Evolutionary conservation across 2,797 vertebrate species (phyloP).

Genomic region (Loriculus beryllinus): DNA sequence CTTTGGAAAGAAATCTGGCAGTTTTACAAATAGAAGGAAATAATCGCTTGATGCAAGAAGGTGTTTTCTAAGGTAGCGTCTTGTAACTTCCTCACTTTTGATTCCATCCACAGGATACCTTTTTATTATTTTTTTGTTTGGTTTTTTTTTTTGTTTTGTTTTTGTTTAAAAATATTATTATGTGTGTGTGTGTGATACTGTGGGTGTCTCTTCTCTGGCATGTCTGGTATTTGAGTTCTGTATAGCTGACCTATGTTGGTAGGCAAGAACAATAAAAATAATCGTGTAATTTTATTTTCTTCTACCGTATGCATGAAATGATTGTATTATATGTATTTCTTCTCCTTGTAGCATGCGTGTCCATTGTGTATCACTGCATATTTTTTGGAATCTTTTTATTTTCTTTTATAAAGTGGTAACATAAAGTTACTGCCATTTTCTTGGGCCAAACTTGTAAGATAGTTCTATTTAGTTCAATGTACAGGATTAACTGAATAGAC

Average conservation of each 20-base stretch:
- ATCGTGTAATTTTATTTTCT: neutral
- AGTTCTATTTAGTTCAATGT: neutral
- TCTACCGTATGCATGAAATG: neutral
- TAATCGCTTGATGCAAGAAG: neutral
- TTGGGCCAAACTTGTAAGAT: neutral
- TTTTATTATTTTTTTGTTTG: neutral
- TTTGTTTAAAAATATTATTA: neutral
- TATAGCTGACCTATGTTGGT: neutral
- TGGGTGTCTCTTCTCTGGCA: neutral
- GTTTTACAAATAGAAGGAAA: neutral
- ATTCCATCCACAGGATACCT: accelerated
- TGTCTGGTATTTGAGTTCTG: neutral
- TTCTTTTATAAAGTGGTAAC: neutral
- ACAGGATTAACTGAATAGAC: neutral
- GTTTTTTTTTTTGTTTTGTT: neutral
- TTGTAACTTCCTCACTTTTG: neutral
- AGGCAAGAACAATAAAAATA: neutral
- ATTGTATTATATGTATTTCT: neutral
- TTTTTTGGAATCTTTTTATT: neutral
- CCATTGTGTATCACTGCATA: neutral
- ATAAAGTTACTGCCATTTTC: neutral
- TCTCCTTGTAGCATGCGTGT: neutral
- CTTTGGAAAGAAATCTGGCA: neutral
- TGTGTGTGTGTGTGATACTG: neutral
- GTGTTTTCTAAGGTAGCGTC: neutral